Conservation (phyloP, 2,113 vertebrate species). For the Colius striatus region DNA sequence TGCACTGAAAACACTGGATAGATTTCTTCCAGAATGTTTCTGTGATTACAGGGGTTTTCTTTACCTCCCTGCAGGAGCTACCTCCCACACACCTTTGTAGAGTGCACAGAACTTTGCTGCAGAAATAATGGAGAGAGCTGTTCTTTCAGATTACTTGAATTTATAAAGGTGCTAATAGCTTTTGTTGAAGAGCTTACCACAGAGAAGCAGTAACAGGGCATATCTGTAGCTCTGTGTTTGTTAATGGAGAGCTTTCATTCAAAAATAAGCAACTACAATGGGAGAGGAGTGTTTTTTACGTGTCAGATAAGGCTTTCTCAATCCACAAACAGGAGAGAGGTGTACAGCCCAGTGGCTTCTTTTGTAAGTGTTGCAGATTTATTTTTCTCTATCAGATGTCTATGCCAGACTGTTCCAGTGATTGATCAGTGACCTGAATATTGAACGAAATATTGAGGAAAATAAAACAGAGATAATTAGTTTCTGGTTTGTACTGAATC, state of each 20-base stretch:
- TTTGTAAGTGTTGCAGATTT: background rate
- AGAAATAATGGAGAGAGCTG: background rate
- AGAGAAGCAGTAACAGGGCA: background rate
- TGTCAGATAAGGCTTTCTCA: background rate
- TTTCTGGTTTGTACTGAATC: background rate
- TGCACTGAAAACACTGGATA: background rate
- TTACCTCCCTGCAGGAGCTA: background rate
- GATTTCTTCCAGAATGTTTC: background rate
- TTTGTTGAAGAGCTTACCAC: background rate
- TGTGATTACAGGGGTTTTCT: background rate
- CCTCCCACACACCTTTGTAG: background rate
- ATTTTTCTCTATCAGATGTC: background rate
- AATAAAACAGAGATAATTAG: background rate
- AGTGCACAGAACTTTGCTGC: background rate
- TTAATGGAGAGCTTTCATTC: background rate
- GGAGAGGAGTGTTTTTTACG: accelerated
- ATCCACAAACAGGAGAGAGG: background rate
- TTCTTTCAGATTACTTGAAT: background rate
- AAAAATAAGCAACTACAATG: background rate
- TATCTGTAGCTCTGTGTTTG: background rate
- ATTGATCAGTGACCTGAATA: background rate
- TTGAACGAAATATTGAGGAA: background rate
- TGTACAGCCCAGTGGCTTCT: background rate
- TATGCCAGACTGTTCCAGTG: background rate
- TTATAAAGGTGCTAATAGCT: background rate